Evolutionary conservation across 2,113 vertebrate genomes (phyloP).

Genomic region (Poeciliopsis retropinna): DNA sequence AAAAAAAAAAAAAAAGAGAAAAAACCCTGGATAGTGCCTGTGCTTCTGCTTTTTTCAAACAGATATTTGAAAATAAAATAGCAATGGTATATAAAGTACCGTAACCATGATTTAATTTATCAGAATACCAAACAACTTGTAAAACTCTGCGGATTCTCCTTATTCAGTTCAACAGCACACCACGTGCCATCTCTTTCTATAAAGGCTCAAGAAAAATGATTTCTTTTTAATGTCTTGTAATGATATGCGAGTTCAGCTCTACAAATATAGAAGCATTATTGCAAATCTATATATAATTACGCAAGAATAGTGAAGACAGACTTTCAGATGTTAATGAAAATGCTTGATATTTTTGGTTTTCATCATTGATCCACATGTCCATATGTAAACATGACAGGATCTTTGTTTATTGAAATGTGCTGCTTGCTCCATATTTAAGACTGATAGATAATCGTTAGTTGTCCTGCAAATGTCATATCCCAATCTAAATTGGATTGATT

Average conservation of each 20-base stretch:
- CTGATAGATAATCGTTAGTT: conserved; percentile 31
- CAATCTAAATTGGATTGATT: conserved; percentile 21
- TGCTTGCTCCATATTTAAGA: conserved; percentile 27
- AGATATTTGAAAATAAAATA: background rate
- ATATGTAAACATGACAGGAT: conserved; percentile 1
- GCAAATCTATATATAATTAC: background rate
- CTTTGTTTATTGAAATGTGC: conserved; percentile 18
- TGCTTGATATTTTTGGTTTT: conserved; percentile 1
- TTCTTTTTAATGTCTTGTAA: background rate
- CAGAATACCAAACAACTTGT: background rate
- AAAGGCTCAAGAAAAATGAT: background rate
- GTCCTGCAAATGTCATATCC: conserved; percentile 40
- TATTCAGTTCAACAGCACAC: background rate
- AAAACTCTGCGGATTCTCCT: background rate
- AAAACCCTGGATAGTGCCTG: background rate
- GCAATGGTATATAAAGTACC: background rate
- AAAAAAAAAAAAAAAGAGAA: background rate
- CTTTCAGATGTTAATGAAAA: background rate
- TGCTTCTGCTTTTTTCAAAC: background rate
- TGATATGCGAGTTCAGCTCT: background rate
- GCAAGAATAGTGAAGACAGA: background rate
- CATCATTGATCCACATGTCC: conserved; percentile 28
- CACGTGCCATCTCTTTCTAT: background rate
- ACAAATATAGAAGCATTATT: background rate
- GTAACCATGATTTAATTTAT: background rate